These are phyloP conservation scores for Magallana ariakensis DNA, from an alignment of 1,140 invertebrate genomes.

Conservation along the genomic window DNA sequence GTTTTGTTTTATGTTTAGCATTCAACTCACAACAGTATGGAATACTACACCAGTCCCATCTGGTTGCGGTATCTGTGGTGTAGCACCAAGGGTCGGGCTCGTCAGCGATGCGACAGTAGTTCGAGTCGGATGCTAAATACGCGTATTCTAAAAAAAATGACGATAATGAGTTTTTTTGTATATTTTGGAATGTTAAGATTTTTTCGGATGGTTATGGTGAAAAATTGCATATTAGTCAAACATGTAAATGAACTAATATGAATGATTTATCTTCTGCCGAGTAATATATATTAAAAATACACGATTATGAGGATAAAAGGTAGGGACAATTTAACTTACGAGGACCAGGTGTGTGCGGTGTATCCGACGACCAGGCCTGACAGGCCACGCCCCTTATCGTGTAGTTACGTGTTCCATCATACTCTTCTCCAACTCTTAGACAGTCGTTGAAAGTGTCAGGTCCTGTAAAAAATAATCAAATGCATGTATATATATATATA, in stretches of 20 bases:
- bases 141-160: neutral
- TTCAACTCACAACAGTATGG: constrained; percentile 27
- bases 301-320: neutral
- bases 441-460: neutral
- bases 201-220: neutral
- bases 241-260: neutral
- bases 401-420: neutral
- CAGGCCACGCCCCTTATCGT: neutral
- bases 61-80: neutral
- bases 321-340: neutral
- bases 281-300: no score
- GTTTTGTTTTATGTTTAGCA: no score
- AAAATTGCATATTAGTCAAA: neutral
- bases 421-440: neutral
- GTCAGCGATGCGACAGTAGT: constrained; percentile 45
- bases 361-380: neutral
- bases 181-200: neutral
- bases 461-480: neutral
- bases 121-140: neutral
- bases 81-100: constrained; percentile 36
- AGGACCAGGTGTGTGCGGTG: neutral
- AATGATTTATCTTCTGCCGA: no score
- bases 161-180: neutral
- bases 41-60: constrained; percentile 26
- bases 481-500: no score